These are phyloP conservation scores for Crotalus viridis DNA, from an alignment of 2,113 vertebrate species.

Conservation along the genomic window DNA sequence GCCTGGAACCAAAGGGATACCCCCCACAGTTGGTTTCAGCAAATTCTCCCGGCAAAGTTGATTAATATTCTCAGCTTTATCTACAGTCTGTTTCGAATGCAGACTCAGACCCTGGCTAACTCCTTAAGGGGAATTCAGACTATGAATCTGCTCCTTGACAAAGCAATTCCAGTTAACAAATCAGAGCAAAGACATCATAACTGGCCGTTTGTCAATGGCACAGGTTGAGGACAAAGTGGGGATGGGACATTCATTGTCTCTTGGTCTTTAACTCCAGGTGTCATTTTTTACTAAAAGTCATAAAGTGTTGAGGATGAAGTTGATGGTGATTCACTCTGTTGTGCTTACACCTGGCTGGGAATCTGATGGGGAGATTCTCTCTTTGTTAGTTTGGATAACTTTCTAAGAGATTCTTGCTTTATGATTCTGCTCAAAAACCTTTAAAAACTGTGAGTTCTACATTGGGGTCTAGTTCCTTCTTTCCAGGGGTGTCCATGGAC, in stretches of 20 bases:
- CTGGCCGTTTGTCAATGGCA: not conserved
- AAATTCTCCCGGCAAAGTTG: not conserved
- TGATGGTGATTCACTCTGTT: not conserved
- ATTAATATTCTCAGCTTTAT: constrained; percentile 1
- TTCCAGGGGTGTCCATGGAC: not conserved
- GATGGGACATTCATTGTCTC: not conserved
- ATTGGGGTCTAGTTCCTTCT: not conserved
- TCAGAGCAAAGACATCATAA: not conserved
- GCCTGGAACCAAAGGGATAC: constrained; percentile 19
- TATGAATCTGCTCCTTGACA: not conserved
- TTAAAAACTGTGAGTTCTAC: not conserved
- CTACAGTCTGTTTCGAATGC: constrained; percentile 21
- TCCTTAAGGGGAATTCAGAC: not conserved
- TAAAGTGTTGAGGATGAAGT: not conserved
- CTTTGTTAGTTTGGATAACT: not conserved
- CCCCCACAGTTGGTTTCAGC: not conserved
- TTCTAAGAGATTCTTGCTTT: not conserved
- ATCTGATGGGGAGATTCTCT: not conserved
- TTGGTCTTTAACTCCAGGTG: not conserved
- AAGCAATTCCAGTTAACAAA: not conserved
- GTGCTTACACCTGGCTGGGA: not conserved
- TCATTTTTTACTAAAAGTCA: not conserved
- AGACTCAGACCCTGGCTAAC: constrained; percentile 4
- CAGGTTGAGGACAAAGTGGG: not conserved
- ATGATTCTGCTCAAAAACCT: not conserved